Evolutionary conservation across 2,888 invertebrate genomes (phyloP).

Genomic region (Euphydryas editha): DNA sequence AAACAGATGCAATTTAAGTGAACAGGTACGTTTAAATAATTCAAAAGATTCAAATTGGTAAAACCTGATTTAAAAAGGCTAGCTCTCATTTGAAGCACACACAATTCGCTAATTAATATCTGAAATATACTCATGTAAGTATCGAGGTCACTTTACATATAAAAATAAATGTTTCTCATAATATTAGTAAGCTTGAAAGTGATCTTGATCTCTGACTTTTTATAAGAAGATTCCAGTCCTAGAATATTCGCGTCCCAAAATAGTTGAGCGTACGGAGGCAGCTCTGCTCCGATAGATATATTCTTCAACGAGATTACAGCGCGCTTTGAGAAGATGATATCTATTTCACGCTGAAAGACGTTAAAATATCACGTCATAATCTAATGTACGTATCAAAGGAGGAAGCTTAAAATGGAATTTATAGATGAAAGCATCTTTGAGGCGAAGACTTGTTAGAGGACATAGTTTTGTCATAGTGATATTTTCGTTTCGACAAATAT

Average conservation of each 20-base stretch:
- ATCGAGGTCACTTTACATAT: background rate
- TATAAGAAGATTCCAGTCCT: background rate
- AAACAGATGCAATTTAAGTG: background rate
- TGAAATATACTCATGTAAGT: background rate
- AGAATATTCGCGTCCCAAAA: background rate
- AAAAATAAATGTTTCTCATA: no score
- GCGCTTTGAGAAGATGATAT: constrained; percentile 13
- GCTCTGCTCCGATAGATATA: constrained; percentile 1
- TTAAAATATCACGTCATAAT: constrained; percentile 10
- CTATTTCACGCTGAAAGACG: constrained; percentile 16
- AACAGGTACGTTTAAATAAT: background rate
- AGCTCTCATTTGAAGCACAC: background rate
- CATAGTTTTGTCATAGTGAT: no score
- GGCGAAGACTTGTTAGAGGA: no score
- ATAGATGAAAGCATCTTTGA: background rate
- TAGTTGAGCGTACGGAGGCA: background rate
- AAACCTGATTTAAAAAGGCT: background rate
- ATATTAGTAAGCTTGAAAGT: no score
- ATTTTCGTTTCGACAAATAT: no score
- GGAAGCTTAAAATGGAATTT: background rate
- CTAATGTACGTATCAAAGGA: constrained; percentile 11
- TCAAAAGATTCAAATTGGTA: background rate
- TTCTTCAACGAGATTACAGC: constrained; percentile 13
- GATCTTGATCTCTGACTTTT: background rate
- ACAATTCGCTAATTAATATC: constrained; percentile 4